Conservation (phyloP, 2,797 vertebrate species). For the Cossypha dichroa region DNA sequence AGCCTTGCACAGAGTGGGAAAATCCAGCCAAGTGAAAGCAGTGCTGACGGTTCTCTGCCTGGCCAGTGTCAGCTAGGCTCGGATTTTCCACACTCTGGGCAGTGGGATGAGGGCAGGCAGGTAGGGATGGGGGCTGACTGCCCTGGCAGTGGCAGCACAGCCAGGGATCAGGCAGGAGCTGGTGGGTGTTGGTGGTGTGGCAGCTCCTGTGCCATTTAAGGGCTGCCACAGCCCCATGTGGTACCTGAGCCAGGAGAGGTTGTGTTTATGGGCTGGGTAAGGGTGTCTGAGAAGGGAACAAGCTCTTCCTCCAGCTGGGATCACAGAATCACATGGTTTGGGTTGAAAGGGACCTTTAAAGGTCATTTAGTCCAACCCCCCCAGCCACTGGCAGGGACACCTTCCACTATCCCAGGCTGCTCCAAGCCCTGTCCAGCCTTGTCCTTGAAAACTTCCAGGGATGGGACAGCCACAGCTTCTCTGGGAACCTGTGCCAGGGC, state of each 20-base stretch:
- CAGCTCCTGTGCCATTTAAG: neutral
- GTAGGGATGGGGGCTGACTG: neutral
- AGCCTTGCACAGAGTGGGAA: neutral
- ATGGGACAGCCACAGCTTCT: neutral
- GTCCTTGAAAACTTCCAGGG: neutral
- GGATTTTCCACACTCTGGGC: neutral
- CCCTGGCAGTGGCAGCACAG: neutral
- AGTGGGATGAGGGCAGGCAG: neutral
- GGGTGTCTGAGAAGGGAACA: neutral
- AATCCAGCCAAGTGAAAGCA: neutral
- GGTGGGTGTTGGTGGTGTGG: neutral
- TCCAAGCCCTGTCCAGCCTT: neutral
- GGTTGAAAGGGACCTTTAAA: neutral
- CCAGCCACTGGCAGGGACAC: neutral
- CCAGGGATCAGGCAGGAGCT: rapidly evolving
- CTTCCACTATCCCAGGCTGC: neutral
- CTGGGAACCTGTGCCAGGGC: neutral
- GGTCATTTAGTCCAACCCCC: neutral
- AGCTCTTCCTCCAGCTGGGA: neutral
- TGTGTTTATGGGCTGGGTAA: neutral
- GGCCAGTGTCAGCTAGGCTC: neutral
- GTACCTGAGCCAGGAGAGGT: neutral
- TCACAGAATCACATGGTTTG: neutral
- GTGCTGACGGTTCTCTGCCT: rapidly evolving
- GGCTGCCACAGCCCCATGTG: neutral